Base-by-base conservation (phyloP, 1,140 invertebrate genomes). In the Calephelis nemesis region DNA sequence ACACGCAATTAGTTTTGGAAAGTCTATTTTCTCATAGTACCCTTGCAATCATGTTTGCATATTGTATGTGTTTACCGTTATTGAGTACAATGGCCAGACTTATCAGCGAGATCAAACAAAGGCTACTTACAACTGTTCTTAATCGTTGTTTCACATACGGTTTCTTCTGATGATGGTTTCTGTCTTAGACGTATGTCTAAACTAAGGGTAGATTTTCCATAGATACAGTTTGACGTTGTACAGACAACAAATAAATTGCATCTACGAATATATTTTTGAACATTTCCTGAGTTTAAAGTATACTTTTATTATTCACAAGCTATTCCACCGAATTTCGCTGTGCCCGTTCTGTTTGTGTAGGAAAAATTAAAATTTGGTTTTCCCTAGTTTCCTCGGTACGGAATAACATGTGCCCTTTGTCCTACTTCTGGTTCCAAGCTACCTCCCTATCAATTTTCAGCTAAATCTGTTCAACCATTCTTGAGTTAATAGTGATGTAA, bases 61-160 rank as follows among this genome's bases (percentile, higher is more conserved):
- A 72, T 65, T 74, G 72, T 71, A 72, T 68, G 67, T 70, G 69
- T 69, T 65, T 76, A 76, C 75, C 73, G 74, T 79, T 75, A 72
- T 67, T 63, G 54, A 47, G 68, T 72, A 88, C 88, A 91, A 87
- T 89, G 70, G 83, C 70, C 67, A 39, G 60, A 52, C 74, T 82
- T 90, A 91, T 91, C 87, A 60, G 66, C n/a, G 39, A 42, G 64
- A 91, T 90, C 86, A 79, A 88, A 91, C 88, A 90, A 91, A 90
- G 82, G 82, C 87, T 87, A 89, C 88, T 89, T 89, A 81, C 83
- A 91, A 89, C 87, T 87, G 88, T 91, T 90, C 83, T 88, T 91
- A 88, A 91, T 91, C 86, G 83, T 85, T 85, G 85, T 91, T 91
- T 90, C 88, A 88, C 83, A 88, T 90, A 85, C 85, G 75, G 81